A percentile compares a stretch with the other conserved stretches of the same genome.
Evolutionary conservation across 64 coral and sea anemone genomes (phyloP).

Genomic region (Pocillopora damicornis): DNA sequence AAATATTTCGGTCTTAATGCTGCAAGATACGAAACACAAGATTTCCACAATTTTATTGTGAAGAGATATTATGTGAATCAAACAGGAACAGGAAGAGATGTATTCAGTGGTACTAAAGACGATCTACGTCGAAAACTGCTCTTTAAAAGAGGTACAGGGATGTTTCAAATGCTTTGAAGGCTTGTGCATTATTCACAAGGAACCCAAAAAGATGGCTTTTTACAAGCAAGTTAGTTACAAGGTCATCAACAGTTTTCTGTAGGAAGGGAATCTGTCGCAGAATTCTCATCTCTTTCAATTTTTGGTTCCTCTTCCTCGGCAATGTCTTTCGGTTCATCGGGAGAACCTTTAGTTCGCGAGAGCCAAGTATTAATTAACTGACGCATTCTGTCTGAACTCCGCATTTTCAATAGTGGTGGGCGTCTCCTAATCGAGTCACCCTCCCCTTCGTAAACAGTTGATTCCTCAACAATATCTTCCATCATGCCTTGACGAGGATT

Average conservation of each 20-base stretch:
- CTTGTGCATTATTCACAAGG: too few relatives aligned
- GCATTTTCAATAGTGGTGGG: background rate
- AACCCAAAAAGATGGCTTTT: too few relatives aligned
- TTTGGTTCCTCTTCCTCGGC: background rate
- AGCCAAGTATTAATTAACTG: background rate
- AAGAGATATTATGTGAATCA: too few relatives aligned
- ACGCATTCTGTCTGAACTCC: conserved; percentile 16
- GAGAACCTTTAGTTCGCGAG: background rate
- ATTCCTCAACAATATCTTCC: conserved; percentile 32
- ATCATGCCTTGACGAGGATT: conserved; percentile 1
- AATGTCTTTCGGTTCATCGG: background rate
- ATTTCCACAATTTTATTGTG: too few relatives aligned
- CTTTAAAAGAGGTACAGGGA: too few relatives aligned
- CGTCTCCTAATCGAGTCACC: background rate
- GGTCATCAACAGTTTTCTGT: background rate
- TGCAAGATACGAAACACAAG: too few relatives aligned
- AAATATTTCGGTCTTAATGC: too few relatives aligned
- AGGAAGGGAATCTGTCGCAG: background rate
- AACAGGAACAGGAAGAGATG: too few relatives aligned
- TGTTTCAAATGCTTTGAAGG: too few relatives aligned
- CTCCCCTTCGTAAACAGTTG: conserved; percentile 9
- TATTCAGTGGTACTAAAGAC: too few relatives aligned
- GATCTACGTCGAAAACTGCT: too few relatives aligned
- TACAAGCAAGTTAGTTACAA: too few relatives aligned
- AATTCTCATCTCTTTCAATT: conserved; percentile 6